Conservation (phyloP, 2,888 invertebrate species). For the Serrognathus titanus region DNA sequence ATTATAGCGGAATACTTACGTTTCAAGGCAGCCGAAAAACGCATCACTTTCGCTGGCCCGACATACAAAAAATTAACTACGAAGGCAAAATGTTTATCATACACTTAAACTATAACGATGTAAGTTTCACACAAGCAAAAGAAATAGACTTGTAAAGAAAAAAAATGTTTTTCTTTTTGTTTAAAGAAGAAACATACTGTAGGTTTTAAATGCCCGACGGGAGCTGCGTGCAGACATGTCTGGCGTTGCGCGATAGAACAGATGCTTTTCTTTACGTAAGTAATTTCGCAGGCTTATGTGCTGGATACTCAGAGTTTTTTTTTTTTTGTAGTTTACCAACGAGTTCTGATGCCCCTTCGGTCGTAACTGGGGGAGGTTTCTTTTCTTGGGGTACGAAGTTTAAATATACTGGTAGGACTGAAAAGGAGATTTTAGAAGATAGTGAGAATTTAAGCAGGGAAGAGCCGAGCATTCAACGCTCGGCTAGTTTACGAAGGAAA, state of each 20-base stretch:
- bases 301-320: not conserved
- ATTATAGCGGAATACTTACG: slow-evolving; percentile 91
- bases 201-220: slow-evolving; percentile 92
- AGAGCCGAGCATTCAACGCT: slow-evolving; percentile 52
- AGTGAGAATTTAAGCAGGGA: slow-evolving; percentile 64
- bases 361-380: slow-evolving; percentile 85
- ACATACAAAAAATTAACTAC: slow-evolving; percentile 94
- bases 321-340: slow-evolving; percentile 67
- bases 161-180: slow-evolving; percentile 39
- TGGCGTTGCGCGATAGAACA: slow-evolving; percentile 98
- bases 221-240: slow-evolving; percentile 89
- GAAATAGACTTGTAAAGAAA: no score
- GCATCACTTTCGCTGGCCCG: slow-evolving; percentile 94
- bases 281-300: slow-evolving; percentile 28
- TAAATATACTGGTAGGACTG: slow-evolving; percentile 88
- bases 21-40: slow-evolving; percentile 91
- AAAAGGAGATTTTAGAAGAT: slow-evolving; percentile 85
- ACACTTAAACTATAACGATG: slow-evolving; percentile 89
- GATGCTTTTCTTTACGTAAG: slow-evolving; percentile 97
- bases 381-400: slow-evolving; percentile 95
- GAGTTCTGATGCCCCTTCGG: slow-evolving; percentile 78
- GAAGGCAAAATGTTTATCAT: slow-evolving; percentile 98
- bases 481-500: slow-evolving; percentile 65
- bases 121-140: slow-evolving; percentile 47
- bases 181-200: slow-evolving; percentile 86